These are phyloP conservation scores for Hycleus phaleratus DNA, from an alignment of 1,140 invertebrate genomes.

Conservation along the genomic window DNA sequence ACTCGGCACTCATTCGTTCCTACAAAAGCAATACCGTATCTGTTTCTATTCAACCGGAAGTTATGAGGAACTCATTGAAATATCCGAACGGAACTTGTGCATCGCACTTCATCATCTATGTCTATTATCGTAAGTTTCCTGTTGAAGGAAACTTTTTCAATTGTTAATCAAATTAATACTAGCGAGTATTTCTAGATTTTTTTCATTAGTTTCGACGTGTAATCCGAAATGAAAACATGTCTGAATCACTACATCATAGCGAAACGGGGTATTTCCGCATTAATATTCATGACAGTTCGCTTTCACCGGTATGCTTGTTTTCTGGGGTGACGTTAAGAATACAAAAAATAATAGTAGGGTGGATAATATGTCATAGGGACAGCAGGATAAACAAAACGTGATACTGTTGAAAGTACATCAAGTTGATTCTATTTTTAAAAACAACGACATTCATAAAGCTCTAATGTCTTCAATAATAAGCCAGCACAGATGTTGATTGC, in stretches of 20 bases:
- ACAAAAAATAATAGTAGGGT: neutral
- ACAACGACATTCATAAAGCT: too few species aligned
- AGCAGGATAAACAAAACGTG: too few species aligned
- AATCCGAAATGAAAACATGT: too few species aligned
- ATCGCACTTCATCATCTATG: slow-evolving; percentile 23
- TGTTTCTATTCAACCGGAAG: slow-evolving; percentile 29
- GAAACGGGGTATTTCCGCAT: neutral
- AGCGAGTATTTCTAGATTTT: too few species aligned
- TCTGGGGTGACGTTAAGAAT: slow-evolving; percentile 2
- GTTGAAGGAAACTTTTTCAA: slow-evolving; percentile 2
- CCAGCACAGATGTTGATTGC: too few species aligned
- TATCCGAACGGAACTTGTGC: slow-evolving; percentile 27
- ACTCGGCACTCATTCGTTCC: slow-evolving; percentile 28
- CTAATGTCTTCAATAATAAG: too few species aligned
- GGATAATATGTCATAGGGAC: too few species aligned
- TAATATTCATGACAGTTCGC: slow-evolving; percentile 14
- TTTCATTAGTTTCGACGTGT: too few species aligned
- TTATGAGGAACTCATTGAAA: slow-evolving; percentile 34
- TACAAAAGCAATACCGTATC: slow-evolving; percentile 23
- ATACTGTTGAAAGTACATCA: too few species aligned
- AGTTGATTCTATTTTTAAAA: too few species aligned
- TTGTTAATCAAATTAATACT: too few species aligned
- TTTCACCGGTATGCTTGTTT: slow-evolving; percentile 6
- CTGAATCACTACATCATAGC: slow-evolving; percentile 1
- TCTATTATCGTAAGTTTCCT: slow-evolving; percentile 20